Base-by-base conservation (phyloP, 2,888 invertebrate species). In the Plebejus melissa region DNA sequence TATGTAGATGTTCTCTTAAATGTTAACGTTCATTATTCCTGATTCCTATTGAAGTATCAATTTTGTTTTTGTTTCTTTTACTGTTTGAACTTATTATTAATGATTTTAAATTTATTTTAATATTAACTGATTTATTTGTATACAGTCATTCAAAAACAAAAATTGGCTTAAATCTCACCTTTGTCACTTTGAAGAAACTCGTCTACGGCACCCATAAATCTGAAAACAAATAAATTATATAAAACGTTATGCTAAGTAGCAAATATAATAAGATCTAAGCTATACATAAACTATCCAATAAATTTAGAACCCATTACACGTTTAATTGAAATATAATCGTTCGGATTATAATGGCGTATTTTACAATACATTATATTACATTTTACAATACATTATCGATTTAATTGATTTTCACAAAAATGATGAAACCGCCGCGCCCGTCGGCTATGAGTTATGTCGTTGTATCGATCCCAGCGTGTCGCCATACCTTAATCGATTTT, bases 401-500 rank as follows among this genome's bases (percentile, higher is more conserved):
- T 90, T 89, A 90, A 91, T 91, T 89, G 87, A 90, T 91, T 91
- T 91, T 91, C 83, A 89, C 89, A 85, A 91, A 91, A 92, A 88
- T 87, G 86, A 85, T 84, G 87, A 88, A 89, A 88, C 88, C 85
- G 86, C 87, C 85, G 87, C 84, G 86, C 84, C 88, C 85, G 88
- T 89, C 91, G 81, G 78, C 86, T 83, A 91, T 93, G 93, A 93
- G 91, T 90, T 93, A 93, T 92, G 88, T 89, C 90, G 90, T 88
- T 89, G 86, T 90, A 88, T 90, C 88, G 90, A 91, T 91, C 93
- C 82, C 93, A 93, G 93, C 93, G 87, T 93, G 93, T 92, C 90
- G 93, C 88, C 93, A 85, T 87, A 84, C 86, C 88, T 88, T 91
- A 93, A 93, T 93, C 91, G 92, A 92, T 90, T 93, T 93, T 92